Evolutionary conservation across 2,888 invertebrate species (phyloP).

Genomic region (Stegana nigrithorax): DNA sequence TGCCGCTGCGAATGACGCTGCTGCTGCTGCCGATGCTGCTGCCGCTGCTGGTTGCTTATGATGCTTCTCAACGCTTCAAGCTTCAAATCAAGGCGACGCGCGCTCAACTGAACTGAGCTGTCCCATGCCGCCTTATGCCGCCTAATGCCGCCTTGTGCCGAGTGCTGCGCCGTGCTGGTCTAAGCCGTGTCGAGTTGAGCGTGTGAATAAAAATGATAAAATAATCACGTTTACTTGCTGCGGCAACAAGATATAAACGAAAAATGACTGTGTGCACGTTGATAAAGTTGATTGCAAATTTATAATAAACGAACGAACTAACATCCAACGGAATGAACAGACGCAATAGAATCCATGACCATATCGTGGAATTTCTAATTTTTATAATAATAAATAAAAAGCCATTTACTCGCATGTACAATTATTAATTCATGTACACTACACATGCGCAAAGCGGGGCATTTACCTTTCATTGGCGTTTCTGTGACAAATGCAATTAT

Average conservation of each 20-base stretch:
- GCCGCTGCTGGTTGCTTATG: slow-evolving; percentile 43
- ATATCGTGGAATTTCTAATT: background rate
- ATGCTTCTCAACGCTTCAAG: slow-evolving; percentile 19
- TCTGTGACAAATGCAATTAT: too few relatives aligned
- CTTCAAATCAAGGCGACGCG: slow-evolving; percentile 40
- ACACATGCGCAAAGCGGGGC: too few relatives aligned
- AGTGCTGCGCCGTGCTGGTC: slow-evolving; percentile 35
- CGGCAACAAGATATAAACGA: background rate
- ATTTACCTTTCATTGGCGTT: too few relatives aligned
- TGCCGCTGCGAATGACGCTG: slow-evolving; percentile 50
- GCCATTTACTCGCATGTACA: background rate
- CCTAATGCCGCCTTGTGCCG: too few relatives aligned
- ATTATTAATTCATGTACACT: background rate
- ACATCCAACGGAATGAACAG: too few relatives aligned
- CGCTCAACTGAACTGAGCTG: slow-evolving; percentile 32
- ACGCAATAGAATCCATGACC: too few relatives aligned
- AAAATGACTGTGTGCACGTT: background rate
- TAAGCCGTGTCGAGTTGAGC: slow-evolving; percentile 32
- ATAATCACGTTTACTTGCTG: slow-evolving; percentile 51
- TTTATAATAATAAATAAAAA: slow-evolving; percentile 3
- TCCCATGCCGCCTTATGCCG: slow-evolving; percentile 32
- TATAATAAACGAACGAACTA: slow-evolving; percentile 34
- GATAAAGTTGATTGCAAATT: slow-evolving; percentile 62
- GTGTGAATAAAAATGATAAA: slow-evolving; percentile 60
- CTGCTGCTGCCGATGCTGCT: too few relatives aligned